phyloP scores from a whole-genome alignment of 2,888 invertebrate genomes.

The Eudasyphora cyanicolor region DNA sequence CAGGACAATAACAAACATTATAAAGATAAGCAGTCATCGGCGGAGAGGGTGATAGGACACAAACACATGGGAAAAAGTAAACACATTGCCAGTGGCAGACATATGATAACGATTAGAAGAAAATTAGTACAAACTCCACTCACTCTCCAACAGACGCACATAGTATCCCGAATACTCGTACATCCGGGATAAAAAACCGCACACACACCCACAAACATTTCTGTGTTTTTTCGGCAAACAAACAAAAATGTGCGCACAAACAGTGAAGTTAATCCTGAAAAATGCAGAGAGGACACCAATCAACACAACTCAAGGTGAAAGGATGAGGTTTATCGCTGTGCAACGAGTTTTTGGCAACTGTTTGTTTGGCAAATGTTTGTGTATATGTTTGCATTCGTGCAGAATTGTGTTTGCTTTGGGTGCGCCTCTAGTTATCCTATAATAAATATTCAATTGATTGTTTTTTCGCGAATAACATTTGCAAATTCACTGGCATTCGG shows the following conservation, averaged over 20 bases:
- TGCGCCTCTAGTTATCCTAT: slow-evolving; percentile 48
- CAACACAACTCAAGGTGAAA: neutral
- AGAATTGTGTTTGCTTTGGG: neutral
- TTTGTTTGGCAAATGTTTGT: neutral
- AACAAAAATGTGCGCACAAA: neutral
- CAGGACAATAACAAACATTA: slow-evolving; percentile 19
- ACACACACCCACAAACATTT: slow-evolving; percentile 10
- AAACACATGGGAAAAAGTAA: slow-evolving; percentile 60
- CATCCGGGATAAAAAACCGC: no score
- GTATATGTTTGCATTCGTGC: no score
- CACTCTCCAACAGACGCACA: neutral
- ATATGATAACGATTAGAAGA: slow-evolving; percentile 62
- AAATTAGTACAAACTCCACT: slow-evolving; percentile 53
- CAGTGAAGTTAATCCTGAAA: neutral
- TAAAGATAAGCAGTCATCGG: slow-evolving; percentile 53
- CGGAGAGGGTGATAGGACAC: slow-evolving; percentile 29
- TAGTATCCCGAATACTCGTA: no score
- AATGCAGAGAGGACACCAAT: neutral
- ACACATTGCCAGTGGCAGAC: slow-evolving; percentile 62
- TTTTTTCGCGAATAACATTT: slow-evolving; percentile 34
- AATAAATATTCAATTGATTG: slow-evolving; percentile 51
- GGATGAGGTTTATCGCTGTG: neutral
- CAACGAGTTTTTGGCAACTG: neutral
- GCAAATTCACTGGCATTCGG: neutral
- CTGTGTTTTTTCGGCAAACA: slow-evolving; percentile 53